Evolutionary conservation across 2,888 invertebrate genomes (phyloP), one percentile per base, ranked within the genome.

Genomic region (Hypercompe scribonia): DNA sequence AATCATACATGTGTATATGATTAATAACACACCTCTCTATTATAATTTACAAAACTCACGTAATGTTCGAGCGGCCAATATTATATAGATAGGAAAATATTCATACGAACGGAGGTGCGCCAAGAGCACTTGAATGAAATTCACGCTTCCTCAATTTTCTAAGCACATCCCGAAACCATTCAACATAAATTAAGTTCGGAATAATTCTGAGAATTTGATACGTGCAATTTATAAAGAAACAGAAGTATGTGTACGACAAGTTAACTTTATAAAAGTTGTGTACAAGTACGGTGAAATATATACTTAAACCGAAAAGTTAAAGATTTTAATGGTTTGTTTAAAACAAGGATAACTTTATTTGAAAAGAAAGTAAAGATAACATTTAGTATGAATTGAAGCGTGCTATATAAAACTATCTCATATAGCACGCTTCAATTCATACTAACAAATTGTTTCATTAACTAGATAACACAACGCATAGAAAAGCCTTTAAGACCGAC

Each of bases 81-180:
- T 54, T 63, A 50, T 18, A 72, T 42, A 63, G 67, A 50, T 63
- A 72, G 33, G 46, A 68, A 72, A 71, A 58, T 58, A 67, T 61
- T 66, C 46, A 64, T 68, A 64, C 66, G 66, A 71, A 39, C 50
- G 64, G 64, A 63, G 50, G 68, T 72, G 34, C 46, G 68, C 42
- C 72, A 68, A 67, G 72, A 67, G 72, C 34, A 72, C 73, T 70
- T 66, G 69, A 50, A 65, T 54, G 33, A 73, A 68, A 66, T 65
- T 70, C 66, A 66, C 61, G 69, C 65, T 70, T 46, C 69, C 73
- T 42, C 69, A 58, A 58, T 66, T 71, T 66, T 65, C 70, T 70
- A 70, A 72, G 71, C 67, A 72, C 61, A 61, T 72, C 67, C 71
- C 34, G 67, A 63, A 67, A 61, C 50, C 58, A 72, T 72, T 72